Evolutionary conservation across 1,140 invertebrate species (phyloP), one percentile per base, ranked within the genome.

Genomic region (Sesamia nonagrioides): DNA sequence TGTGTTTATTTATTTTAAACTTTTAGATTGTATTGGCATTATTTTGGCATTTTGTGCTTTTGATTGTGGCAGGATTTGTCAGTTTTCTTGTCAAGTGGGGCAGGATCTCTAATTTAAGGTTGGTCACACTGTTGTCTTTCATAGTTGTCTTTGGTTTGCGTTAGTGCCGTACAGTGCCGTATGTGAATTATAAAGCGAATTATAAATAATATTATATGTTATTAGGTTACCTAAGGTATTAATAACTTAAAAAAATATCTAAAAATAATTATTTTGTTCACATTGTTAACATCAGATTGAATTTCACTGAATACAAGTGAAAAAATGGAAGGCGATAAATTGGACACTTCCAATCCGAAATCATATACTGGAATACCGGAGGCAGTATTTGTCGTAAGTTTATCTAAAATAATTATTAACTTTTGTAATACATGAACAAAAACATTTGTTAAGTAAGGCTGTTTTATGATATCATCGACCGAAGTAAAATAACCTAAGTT

Each of bases 311-410:
- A n/a, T 3, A 72, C 61, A 80, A 81, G 61, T 33, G 37, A 18
- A 63, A 89, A 84, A 89, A 94, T 95, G 93, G 93, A 94, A 88
- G 92, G 93, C n/a, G 93, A 94, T 73, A 86, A 84, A 58, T 75
- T 75, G 68, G 89, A 91, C 78, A 87, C 88, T 80, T 79, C 87
- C 1, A 84, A 96, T 68, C 63, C 81, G 8, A 92, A 97, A 94
- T 97, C 97, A 4, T 97, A 97, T 89, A 97, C 97, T 50, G 97
- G 97, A 68, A 98, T 98, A 85, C 97, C 97, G 60, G 97, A 97
- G 94, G 97, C 97, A 37, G 95, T 96, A 84, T 98, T 98, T 96
- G 96, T 98, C 77, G 97, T 98, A 95, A 96, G 95, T 95, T 50
- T 42, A 21, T 45, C 2, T 17, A 17, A 42, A 21, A 5, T n/a